These are phyloP conservation scores for Apocrypta bakeri DNA, from an alignment of 1,140 invertebrate genomes.

Conservation along the genomic window DNA sequence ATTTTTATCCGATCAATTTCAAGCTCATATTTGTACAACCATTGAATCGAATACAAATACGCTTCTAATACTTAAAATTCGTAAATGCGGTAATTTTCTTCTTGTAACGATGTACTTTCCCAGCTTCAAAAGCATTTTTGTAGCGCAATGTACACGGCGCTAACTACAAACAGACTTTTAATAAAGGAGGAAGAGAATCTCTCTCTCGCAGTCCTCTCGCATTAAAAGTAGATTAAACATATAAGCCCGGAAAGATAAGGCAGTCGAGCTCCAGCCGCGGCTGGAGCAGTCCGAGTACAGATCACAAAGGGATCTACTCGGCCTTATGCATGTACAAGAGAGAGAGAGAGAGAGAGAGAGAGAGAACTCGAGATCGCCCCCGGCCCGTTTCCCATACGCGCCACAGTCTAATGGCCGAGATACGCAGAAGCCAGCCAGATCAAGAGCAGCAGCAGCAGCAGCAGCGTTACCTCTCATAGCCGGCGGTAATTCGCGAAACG, in stretches of 20 bases:
- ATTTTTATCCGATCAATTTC: neutral
- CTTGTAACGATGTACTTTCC: conserved; percentile 67
- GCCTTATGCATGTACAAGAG: neutral
- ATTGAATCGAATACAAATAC: conserved; percentile 73
- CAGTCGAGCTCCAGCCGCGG: neutral
- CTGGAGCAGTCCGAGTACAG: neutral
- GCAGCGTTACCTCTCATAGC: neutral
- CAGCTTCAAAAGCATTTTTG: too few relatives aligned
- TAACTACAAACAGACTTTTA: neutral
- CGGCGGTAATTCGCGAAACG: conserved; percentile 62
- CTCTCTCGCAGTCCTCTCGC: neutral
- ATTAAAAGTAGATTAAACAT: conserved; percentile 26
- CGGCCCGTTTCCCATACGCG: conserved; percentile 33
- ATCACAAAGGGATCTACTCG: conserved; percentile 33
- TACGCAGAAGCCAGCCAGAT: conserved; percentile 39
- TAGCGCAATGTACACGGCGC: too few relatives aligned
- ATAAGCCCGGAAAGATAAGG: conserved; percentile 11
- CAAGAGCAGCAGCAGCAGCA: neutral
- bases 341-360: neutral
- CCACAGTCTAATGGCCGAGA: conserved; percentile 56
- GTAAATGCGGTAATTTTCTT: conserved; percentile 64
- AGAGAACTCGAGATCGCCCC: neutral
- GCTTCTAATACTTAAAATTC: conserved; percentile 72
- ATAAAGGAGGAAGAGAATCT: neutral
- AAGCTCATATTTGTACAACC: conserved; percentile 75